Base-by-base conservation (phyloP, 2,888 invertebrate genomes). In the Lissocephala sabroskyi region DNA sequence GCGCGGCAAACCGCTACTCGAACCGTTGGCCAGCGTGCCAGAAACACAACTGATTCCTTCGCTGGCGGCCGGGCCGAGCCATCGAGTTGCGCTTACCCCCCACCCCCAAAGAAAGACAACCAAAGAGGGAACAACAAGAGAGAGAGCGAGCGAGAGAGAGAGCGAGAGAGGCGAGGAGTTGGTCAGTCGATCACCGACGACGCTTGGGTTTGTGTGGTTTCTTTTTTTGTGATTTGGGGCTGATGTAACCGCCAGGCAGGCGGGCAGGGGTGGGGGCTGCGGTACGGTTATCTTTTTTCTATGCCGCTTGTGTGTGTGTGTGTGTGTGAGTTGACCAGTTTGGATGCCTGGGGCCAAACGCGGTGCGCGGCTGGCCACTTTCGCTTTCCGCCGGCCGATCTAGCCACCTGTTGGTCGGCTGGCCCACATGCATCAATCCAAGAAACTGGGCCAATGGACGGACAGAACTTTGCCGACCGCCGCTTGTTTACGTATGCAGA, bases 21-120 rank as follows among this genome's bases (percentile, higher is more conserved):
- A 75, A 68, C 68, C 68, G 68, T 64, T 67, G 68, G 62, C 73
- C 68, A 62, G 74, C 65, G 62, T 62, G 76, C 76, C 76, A 73
- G 68, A 68, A 68, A 67, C 55, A 52, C 68, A 76, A 68, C 68
- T 68, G 59, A 67, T 26, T 19, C 36, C 29, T 41, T 41, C 45
- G 29, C 44, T 41, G 37, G 43, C 50, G n/a, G n/a, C n/a, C n/a
- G n/a, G n/a, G n/a, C n/a, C n/a, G n/a, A n/a, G n/a, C n/a, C n/a
- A n/a, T n/a, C n/a, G n/a, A n/a, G n/a, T n/a, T n/a, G n/a, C n/a
- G n/a, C n/a, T n/a, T n/a, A n/a, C n/a, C n/a, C n/a, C n/a, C n/a
- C n/a, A n/a, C n/a, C n/a, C n/a, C n/a, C n/a, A n/a, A n/a, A n/a
- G n/a, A 56, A 56, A 56, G 52, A 42, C 41, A 42, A 39, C 53